Conservation (phyloP, 2,888 invertebrate species). For the Seira sanloemensis region DNA sequence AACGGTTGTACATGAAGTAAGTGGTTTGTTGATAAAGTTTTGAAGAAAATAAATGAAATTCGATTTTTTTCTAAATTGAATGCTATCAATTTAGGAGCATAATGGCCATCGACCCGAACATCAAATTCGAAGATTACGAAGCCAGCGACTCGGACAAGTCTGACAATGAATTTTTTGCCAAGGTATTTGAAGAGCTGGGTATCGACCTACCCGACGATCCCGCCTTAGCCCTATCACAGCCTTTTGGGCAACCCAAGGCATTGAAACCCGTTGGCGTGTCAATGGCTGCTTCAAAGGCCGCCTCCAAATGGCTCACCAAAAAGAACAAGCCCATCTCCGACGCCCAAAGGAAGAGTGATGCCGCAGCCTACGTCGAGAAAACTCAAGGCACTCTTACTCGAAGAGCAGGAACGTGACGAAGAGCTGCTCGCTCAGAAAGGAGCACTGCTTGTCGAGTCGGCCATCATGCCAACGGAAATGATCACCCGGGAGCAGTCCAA, state of each 20-base stretch:
- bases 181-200: constrained; percentile 58
- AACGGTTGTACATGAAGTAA: constrained; percentile 49
- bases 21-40: not conserved
- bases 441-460: not conserved
- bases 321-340: constrained; percentile 23
- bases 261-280: not conserved
- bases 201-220: constrained; percentile 8
- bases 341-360: not conserved
- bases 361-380: constrained; percentile 33
- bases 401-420: constrained; percentile 33
- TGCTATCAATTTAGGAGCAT: constrained; percentile 43
- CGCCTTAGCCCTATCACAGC: not conserved
- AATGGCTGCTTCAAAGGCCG: constrained; percentile 28
- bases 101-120: constrained; percentile 54
- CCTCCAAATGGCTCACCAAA: constrained; percentile 30
- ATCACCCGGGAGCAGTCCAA: constrained; percentile 22
- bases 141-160: constrained; percentile 53
- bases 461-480: not conserved
- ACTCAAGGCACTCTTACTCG: constrained; percentile 39
- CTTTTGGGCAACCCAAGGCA: not conserved
- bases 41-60: not conserved
- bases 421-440: not conserved
- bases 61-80: not conserved
- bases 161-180: constrained; percentile 50
- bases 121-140: constrained; percentile 43